Base-by-base conservation (phyloP, 2,888 invertebrate species). In the Nowickia ferox region DNA sequence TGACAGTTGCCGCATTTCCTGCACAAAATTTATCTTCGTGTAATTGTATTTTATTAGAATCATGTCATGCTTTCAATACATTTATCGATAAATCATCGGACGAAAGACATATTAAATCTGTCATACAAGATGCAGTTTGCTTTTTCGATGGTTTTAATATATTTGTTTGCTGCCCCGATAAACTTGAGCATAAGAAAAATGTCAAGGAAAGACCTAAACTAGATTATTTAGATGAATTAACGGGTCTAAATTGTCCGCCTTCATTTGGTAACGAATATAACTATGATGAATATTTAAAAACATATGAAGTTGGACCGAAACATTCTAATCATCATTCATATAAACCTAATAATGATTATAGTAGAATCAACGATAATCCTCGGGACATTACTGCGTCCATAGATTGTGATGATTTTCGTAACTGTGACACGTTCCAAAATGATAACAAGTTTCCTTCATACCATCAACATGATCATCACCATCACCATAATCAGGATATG, bases 31-130 rank as follows among this genome's bases (percentile, higher is more conserved):
- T 74, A 1, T 17, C 44, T 13, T 80, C 66, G 69, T 93, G 93
- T 74, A 89, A 90, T 57, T 93, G 93, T 74, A 88, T 92, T 9
- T 89, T 89, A 38, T 78, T 92, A 3, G 89, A 89, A 86, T 89
- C 91, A 68, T 93, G 93, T 72, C 81, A 85, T 17, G 76, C 87
- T 30, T 89, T 92, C 57, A 88, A 88, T 1, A 88, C 72, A 5
- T 86, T 90, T 1, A 87, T 90, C 30, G 83, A 87, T 89, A 10
- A 88, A 88, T 77, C 90, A 89, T 40, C 53, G 5, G 57, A 77
- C 66, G 48, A 55, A 46, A n/a, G 5, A 4, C 61, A 61, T 46
- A 75, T 80, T 46, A 83, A 65, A 51, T 30, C 38, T n/a, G 65
- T 71, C 6, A 83, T 86, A 51, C 59, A 83, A 66, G 51, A 83